Percentiles rank a stretch among this genome's conserved stretches.
These are phyloP conservation scores for Desoria tigrina DNA, from an alignment of 2,888 invertebrate genomes.

Conservation along the genomic window DNA sequence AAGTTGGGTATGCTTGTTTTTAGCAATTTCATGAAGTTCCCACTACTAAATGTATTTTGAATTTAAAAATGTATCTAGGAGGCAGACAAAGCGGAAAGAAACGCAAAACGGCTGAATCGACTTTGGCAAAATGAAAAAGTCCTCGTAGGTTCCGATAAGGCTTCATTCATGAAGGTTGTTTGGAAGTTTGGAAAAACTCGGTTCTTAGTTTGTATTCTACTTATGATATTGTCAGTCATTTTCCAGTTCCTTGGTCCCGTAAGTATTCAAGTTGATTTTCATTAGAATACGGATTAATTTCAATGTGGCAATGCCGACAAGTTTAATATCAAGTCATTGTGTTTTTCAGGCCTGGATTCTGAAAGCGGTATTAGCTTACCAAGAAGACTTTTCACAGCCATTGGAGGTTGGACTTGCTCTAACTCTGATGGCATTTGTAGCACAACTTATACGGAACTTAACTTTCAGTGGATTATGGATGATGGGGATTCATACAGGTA, in stretches of 20 bases:
- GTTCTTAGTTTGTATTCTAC: conserved; percentile 55
- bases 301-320: too few relatives aligned
- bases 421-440: conserved; percentile 54
- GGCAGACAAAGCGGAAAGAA: conserved; percentile 55
- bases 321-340: background rate
- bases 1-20: background rate
- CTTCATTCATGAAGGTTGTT: conserved; percentile 56
- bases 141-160: conserved; percentile 54
- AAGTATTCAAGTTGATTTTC: too few relatives aligned
- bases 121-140: conserved; percentile 57
- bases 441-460: conserved; percentile 55
- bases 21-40: background rate
- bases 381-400: conserved; percentile 54
- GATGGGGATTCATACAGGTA: conserved; percentile 54
- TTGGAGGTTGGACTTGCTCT: conserved; percentile 53
- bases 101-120: conserved; percentile 54
- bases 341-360: conserved; percentile 44
- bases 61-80: conserved; percentile 38
- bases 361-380: conserved; percentile 37
- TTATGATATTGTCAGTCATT: conserved; percentile 55
- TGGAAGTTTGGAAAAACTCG: conserved; percentile 56
- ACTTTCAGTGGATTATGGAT: conserved; percentile 56
- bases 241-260: conserved; percentile 58
- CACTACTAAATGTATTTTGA: background rate
- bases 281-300: too few relatives aligned